Conservation (phyloP, 1,140 invertebrate species). For the Drosophila lini region DNA sequence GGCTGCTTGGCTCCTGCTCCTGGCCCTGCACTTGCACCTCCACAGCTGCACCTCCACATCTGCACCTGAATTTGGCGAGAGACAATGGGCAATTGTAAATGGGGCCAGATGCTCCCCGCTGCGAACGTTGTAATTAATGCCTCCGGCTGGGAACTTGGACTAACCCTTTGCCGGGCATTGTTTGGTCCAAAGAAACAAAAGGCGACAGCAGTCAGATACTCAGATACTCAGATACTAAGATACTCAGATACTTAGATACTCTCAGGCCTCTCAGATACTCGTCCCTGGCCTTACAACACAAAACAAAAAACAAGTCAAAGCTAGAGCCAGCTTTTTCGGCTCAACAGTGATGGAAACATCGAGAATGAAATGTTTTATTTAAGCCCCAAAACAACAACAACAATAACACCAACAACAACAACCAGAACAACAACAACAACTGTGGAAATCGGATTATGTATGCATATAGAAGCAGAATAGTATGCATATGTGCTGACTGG, state of each 20-base stretch:
- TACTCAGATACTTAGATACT: neutral
- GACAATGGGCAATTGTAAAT: conserved; percentile 48
- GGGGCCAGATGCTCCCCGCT: conserved; percentile 12
- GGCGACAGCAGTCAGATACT: conserved; percentile 32
- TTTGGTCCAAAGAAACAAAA: conserved; percentile 58
- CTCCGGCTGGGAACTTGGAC: conserved; percentile 21
- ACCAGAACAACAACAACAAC: conserved; percentile 4
- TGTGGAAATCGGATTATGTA: conserved; percentile 34
- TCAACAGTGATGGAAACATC: conserved; percentile 21
- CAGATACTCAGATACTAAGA: neutral
- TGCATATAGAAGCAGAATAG: conserved; percentile 12
- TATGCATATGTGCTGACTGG: conserved; percentile 11
- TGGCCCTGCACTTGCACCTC: conserved; percentile 33
- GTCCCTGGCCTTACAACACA: conserved; percentile 68
- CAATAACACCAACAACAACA: conserved; percentile 3
- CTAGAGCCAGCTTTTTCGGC: neutral
- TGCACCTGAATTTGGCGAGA: conserved; percentile 1
- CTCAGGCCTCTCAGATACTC: neutral
- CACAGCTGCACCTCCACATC: neutral
- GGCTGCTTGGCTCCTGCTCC: conserved; percentile 1
- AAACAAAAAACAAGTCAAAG: conserved; percentile 17
- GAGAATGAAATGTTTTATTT: conserved; percentile 52
- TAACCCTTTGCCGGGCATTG: conserved; percentile 39
- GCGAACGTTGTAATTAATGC: conserved; percentile 77
- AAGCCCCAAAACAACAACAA: conserved; percentile 2